phyloP scores from a whole-genome alignment of 2,113 vertebrate species.

The Neolamprologus sp. region DNA sequence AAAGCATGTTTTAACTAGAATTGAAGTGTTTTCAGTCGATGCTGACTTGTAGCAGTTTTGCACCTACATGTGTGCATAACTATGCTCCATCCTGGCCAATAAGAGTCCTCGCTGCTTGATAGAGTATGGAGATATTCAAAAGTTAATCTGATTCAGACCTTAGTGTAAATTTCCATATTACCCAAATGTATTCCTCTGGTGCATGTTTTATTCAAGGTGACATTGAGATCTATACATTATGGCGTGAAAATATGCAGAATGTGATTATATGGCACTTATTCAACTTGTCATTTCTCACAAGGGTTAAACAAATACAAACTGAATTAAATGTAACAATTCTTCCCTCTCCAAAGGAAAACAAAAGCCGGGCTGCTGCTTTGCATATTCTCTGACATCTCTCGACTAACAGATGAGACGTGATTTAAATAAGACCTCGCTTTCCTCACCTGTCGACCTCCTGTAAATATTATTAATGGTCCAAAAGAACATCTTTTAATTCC shows the following conservation, averaged over 20 bases:
- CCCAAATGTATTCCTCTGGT: constrained; percentile 70
- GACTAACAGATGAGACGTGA: constrained; percentile 82
- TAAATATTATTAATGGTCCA: constrained; percentile 95
- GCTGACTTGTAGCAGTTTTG: background rate
- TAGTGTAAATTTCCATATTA: constrained; percentile 71
- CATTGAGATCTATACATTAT: constrained; percentile 63
- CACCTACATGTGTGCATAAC: background rate
- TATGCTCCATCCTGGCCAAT: constrained; percentile 6
- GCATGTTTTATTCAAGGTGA: constrained; percentile 73
- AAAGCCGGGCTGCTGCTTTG: constrained; percentile 68
- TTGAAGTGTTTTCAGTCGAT: background rate
- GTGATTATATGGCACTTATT: constrained; percentile 71
- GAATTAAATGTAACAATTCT: constrained; percentile 62
- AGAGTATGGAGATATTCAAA: constrained; percentile 61
- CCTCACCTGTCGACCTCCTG: constrained; percentile 85
- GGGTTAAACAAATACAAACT: constrained; percentile 70
- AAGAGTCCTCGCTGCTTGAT: constrained; percentile 7
- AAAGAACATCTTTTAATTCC: constrained; percentile 69
- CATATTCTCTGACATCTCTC: constrained; percentile 81
- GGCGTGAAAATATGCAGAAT: constrained; percentile 65
- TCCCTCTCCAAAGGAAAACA: constrained; percentile 52
- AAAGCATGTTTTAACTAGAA: background rate
- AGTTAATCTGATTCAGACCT: constrained; percentile 63
- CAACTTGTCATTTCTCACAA: constrained; percentile 69
- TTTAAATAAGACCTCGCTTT: constrained; percentile 88